These are phyloP conservation scores for Aptenodytes forsteri DNA, from an alignment of 2,113 vertebrate genomes.

Conservation along the genomic window DNA sequence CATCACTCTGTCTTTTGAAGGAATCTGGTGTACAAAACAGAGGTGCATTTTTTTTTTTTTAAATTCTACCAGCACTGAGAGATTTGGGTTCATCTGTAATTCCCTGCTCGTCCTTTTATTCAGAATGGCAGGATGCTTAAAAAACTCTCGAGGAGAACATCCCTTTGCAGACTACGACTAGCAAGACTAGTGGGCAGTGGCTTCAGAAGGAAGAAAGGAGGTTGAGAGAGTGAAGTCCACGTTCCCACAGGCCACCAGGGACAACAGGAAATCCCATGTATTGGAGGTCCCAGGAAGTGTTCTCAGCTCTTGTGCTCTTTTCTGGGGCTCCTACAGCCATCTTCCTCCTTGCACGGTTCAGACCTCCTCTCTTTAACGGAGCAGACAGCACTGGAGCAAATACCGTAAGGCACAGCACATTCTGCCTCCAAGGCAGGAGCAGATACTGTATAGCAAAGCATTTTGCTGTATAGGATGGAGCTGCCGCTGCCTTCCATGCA, in stretches of 20 bases:
- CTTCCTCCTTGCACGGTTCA: neutral
- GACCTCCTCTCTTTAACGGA: neutral
- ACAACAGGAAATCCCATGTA: neutral
- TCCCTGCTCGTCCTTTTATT: neutral
- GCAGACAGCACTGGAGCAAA: neutral
- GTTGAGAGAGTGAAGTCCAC: neutral
- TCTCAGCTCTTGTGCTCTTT: neutral
- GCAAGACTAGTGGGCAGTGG: neutral
- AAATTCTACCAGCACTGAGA: neutral
- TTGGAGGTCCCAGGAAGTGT: neutral
- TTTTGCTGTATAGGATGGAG: neutral
- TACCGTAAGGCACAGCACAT: neutral
- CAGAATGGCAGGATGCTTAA: neutral
- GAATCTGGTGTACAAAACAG: neutral
- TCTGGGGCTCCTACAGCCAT: neutral
- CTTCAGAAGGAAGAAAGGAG: neutral
- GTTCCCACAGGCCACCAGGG: neutral
- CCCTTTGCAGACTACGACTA: neutral
- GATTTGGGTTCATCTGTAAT: neutral
- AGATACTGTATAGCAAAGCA: neutral
- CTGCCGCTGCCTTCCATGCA: neutral
- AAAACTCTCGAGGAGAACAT: neutral
- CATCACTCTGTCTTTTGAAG: neutral
- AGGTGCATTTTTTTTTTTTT: neutral
- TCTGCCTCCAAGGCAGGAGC: neutral